Evolutionary conservation across 2,113 vertebrate species (phyloP).

Genomic region (Coregonus clupeaformis): DNA sequence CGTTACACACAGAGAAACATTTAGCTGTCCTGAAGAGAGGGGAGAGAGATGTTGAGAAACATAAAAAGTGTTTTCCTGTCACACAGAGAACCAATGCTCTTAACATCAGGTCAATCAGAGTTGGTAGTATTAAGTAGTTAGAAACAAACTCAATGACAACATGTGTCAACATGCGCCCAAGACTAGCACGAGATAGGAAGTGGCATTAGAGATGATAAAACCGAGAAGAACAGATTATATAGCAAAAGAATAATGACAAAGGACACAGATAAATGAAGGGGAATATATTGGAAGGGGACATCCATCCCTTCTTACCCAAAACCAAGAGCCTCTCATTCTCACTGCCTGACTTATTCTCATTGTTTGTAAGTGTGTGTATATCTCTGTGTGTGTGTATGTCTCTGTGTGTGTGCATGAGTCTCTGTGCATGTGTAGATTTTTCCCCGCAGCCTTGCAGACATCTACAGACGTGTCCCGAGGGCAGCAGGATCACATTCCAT

Average conservation of each 20-base stretch:
- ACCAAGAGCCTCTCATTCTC: slow-evolving; percentile 46
- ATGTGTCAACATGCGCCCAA: too few species aligned
- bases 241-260: too few species aligned
- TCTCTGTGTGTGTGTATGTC: slow-evolving; percentile 11
- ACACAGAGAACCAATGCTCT: too few species aligned
- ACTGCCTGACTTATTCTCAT: slow-evolving; percentile 38
- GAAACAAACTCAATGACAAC: too few species aligned
- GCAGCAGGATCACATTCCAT: slow-evolving; percentile 78
- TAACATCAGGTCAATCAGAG: background rate
- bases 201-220: background rate
- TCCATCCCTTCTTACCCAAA: slow-evolving; percentile 37
- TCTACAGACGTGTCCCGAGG: slow-evolving; percentile 72
- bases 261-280: too few species aligned
- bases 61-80: too few species aligned
- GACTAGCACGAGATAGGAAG: slow-evolving; percentile 7
- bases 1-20: background rate
- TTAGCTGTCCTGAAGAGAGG: background rate
- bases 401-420: slow-evolving; percentile 33
- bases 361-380: slow-evolving; percentile 20
- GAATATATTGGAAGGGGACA: background rate
- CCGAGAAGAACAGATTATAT: too few species aligned
- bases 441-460: slow-evolving; percentile 70
- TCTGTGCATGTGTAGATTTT: slow-evolving; percentile 33
- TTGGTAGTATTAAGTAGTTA: too few species aligned
- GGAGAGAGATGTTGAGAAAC: too few species aligned